Evolutionary conservation across 2,113 vertebrate genomes (phyloP), one percentile per base, ranked within the genome.

Genomic region (Clarias macrocephalus): DNA sequence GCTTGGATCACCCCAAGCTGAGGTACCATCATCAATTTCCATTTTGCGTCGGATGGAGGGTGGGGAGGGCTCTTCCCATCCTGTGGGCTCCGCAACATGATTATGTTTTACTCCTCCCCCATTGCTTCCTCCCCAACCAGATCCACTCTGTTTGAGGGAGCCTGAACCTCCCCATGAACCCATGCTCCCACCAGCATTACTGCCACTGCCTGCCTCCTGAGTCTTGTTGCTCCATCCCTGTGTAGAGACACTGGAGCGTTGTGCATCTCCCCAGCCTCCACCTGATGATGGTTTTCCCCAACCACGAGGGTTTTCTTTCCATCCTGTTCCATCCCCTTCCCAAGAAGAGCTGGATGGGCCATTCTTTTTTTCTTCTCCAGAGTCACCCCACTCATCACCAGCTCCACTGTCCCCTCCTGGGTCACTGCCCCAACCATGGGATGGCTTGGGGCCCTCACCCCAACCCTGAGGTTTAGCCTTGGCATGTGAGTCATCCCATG

Each of bases 1-100:
- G 94, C 97, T 98, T 93, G 98, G 98, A 95, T 99, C 97, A 12
- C 98, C 98, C 98, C 98, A 99, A 92, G 98, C 97, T 92, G 98
- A 98, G 92, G 98, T 99, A 94, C 98, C 98, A 82, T 99, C 98
- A 86, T 99, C 98, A 3, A 99, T 99, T 94, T 99, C 98, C 97
- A 99, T 99, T 93, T 99, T 99, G 90, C 98, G 97, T 56, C 98
- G 97, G 90, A 99, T 95, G 89, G 98, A 99, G 3, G 97, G 97
- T 80, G 97, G 98, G 60, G 98, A 99, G 77, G 98, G 98, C 87
- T 99, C 98, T 88, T 99, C 96, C 98, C 98, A 99, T 92, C 98
- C 98, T 59, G 97, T 99, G 90, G 97, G 93, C 90, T 97, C 96
- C 87, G 95, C 92, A 89, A 90, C 79, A 28, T 96, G 95, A 89